Evolutionary conservation across 2,888 invertebrate species (phyloP), one percentile per base, ranked within the genome.

Genomic region (Slavum lentiscoides): DNA sequence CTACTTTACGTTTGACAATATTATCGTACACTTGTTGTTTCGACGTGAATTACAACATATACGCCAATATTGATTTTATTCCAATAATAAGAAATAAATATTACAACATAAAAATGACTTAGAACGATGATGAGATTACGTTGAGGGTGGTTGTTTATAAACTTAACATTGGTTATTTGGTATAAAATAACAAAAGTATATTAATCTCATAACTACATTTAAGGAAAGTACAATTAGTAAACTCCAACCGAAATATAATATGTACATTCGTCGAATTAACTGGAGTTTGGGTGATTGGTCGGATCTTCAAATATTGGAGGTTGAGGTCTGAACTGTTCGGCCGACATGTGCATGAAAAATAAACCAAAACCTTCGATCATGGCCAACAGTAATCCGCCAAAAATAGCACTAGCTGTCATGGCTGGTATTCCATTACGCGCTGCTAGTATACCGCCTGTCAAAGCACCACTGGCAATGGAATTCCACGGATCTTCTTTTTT

Each of bases 401-500:
- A 94, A 67, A 98, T 89, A 19, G 98, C 99, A 88, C 98, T 98
- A 61, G 96, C 98, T 74, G 95, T 93, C 94, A 95, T 95, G 0
- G 94, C 94, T 82, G 93, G 92, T 59, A 94, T 87, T 86, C 95
- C 94, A 89, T 94, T 96, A 88, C 98, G 90, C n/a, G 97, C 95
- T 55, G 98, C 96, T 83, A 99, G 88, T 84, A 98, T 93, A 64
- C 96, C 98, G 77, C 99, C 98, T 43, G 99, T 99, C 0, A 95
- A 91, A 13, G 97, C 97, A 0, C 98, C 99, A 87, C 95, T 95
- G 85, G 94, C 93, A 43, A 96, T 95, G 0, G 95, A 95, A 86
- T 95, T 98, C 96, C 97, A 97, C 0, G 98, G 98, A 86, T 99
- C 98, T 88, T 98, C 98, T 86, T 97, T 98, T 88, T 96, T 93